phyloP scores from a whole-genome alignment of 1,140 invertebrate species.

The Ooceraea biroi region DNA sequence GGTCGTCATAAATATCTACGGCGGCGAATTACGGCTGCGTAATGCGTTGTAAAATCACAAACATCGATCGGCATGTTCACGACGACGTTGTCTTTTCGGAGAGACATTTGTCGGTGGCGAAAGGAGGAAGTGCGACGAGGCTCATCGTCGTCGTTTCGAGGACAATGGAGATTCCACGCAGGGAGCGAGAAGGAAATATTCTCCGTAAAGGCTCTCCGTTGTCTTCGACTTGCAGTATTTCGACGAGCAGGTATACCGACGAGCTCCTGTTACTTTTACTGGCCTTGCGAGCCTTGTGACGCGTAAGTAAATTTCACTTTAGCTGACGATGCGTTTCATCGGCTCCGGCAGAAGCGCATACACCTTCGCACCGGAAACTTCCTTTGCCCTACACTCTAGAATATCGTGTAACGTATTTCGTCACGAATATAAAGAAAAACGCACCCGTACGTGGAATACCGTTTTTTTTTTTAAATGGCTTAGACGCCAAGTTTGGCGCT shows the following conservation, averaged over 20 bases:
- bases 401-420: background rate
- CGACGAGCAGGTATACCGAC: conserved; percentile 38
- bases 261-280: conserved; percentile 75
- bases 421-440: background rate
- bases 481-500: too few species aligned
- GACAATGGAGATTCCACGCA: conserved; percentile 57
- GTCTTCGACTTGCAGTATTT: conserved; percentile 35
- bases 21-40: conserved; percentile 33
- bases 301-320: conserved; percentile 62
- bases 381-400: background rate
- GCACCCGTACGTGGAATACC: too few species aligned
- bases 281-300: conserved; percentile 68
- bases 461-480: too few species aligned
- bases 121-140: conserved; percentile 64
- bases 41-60: conserved; percentile 41
- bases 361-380: conserved; percentile 38
- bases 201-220: conserved; percentile 44
- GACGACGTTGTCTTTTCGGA: conserved; percentile 16
- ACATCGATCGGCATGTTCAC: conserved; percentile 11
- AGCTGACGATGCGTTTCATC: conserved; percentile 63
- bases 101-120: conserved; percentile 52
- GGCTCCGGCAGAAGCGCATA: conserved; percentile 10
- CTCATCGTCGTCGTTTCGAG: conserved; percentile 51
- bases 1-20: conserved; percentile 37
- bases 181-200: conserved; percentile 44